Base-by-base conservation (phyloP, 2,888 invertebrate species). In the Drosophila fungiperda region DNA sequence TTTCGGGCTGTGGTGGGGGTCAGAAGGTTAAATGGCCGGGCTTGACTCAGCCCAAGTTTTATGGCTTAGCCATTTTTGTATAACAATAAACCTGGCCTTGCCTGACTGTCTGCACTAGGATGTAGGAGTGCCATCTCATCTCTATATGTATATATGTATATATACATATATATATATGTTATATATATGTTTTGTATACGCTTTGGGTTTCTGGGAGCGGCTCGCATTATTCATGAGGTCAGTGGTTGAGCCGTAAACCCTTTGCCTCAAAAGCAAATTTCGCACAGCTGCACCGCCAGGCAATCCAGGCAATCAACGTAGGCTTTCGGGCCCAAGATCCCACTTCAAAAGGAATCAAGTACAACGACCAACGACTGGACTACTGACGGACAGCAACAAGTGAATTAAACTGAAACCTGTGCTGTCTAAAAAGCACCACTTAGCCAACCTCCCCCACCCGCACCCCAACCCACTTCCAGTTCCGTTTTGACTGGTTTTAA, bases 11-110 rank as follows among this genome's bases (percentile, higher is more conserved):
- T 17, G 49, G 49, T 17, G 26, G 29, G 45, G 49, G 55, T 49
- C 58, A 53, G 73, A 71, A 80, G 88, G 85, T 85, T 83, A 85
- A 84, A 78, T 74, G 75, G 70, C 73, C 57, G 54, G 70, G 59
- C 68, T 68, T 67, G 60, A 68, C 59, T 58, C 64, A 59, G 73
- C 57, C 62, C 38, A 35, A 68, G 68, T 82, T 85, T 85, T 88
- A 86, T 80, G 82, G 82, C 81, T 78, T 87, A 83, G 80, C 87
- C 87, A 88, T 78, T 85, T 86, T 86, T 81, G 85, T 79, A 83
- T 71, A 79, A 88, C 84, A 76, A 84, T 84, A 84, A 84, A 84
- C 78, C 67, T 58, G 61, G 69, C 66, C 67, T 58, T 61, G 69
- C 66, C 66, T 55, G 73, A 53, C 84, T 71, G 89, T 73, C 87